phyloP scores from a whole-genome alignment of 2,797 vertebrate species.

The Myripristis murdjan region DNA sequence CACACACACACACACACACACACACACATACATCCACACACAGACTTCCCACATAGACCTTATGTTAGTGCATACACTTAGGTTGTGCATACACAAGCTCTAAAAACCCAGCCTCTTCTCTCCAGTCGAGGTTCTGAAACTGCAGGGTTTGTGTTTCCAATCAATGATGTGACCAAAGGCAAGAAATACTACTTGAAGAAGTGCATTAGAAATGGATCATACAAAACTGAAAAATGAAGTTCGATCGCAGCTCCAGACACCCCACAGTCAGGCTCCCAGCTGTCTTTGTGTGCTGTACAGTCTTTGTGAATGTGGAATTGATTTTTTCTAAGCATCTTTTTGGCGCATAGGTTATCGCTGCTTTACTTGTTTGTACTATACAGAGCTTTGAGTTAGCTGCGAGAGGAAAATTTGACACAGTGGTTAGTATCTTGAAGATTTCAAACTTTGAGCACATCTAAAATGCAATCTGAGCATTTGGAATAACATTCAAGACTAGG shows the following conservation, averaged over 20 bases:
- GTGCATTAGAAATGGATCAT: slow-evolving; percentile 43
- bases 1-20: neutral
- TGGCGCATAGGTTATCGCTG: slow-evolving; percentile 15
- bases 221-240: slow-evolving; percentile 31
- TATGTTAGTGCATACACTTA: neutral
- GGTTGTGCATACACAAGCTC: neutral
- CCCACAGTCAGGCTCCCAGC: slow-evolving; percentile 24
- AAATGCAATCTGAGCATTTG: neutral
- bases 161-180: slow-evolving; percentile 48
- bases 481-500: too few species aligned
- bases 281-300: slow-evolving; percentile 23
- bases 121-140: slow-evolving; percentile 12
- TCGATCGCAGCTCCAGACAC: neutral
- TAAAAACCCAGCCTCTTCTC: slow-evolving; percentile 17
- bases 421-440: neutral
- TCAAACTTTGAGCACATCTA: neutral
- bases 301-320: slow-evolving; percentile 38
- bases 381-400: slow-evolving; percentile 11
- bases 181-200: slow-evolving; percentile 34
- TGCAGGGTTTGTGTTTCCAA: slow-evolving; percentile 10
- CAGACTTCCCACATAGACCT: slow-evolving; percentile 28
- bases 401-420: neutral
- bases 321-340: slow-evolving; percentile 34
- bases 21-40: neutral
- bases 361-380: slow-evolving; percentile 6